Evolutionary conservation across 2,113 vertebrate genomes (phyloP).

Genomic region (Gopherus evgoodei): DNA sequence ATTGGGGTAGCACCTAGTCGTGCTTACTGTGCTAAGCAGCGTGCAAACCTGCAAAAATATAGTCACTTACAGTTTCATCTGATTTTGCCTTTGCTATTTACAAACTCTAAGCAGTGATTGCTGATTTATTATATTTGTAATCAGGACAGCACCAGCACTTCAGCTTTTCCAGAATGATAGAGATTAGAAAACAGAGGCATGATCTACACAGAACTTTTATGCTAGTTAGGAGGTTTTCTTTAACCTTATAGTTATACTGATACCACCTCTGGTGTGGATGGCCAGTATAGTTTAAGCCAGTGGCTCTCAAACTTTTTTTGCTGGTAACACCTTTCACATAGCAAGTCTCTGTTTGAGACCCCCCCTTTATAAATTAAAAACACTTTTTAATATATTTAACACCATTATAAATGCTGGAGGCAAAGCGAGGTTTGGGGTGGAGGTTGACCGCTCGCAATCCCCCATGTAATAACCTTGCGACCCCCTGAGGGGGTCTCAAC

Average conservation of each 20-base stretch:
- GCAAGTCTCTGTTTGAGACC: no score
- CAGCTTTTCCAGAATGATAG: rapidly evolving
- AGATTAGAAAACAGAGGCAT: neutral
- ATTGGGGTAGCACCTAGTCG: neutral
- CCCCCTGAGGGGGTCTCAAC: no score
- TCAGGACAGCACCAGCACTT: neutral
- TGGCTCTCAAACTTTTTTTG: no score
- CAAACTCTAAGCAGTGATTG: slow-evolving; percentile 35
- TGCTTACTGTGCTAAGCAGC: neutral
- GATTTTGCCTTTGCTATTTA: neutral
- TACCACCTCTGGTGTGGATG: neutral
- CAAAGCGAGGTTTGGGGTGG: no score
- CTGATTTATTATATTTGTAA: neutral
- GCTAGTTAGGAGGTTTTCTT: neutral
- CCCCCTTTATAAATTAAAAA: no score
- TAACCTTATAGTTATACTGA: rapidly evolving
- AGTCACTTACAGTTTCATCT: neutral
- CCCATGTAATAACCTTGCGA: no score
- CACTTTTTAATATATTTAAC: no score
- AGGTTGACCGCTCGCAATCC: no score
- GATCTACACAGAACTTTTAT: neutral
- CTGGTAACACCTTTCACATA: no score
- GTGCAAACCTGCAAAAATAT: neutral
- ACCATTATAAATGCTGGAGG: no score
- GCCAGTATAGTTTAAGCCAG: neutral